Evolutionary conservation across 2,797 vertebrate genomes (phyloP), one percentile per base, ranked within the genome.

Genomic region (Lithobates pipiens): DNA sequence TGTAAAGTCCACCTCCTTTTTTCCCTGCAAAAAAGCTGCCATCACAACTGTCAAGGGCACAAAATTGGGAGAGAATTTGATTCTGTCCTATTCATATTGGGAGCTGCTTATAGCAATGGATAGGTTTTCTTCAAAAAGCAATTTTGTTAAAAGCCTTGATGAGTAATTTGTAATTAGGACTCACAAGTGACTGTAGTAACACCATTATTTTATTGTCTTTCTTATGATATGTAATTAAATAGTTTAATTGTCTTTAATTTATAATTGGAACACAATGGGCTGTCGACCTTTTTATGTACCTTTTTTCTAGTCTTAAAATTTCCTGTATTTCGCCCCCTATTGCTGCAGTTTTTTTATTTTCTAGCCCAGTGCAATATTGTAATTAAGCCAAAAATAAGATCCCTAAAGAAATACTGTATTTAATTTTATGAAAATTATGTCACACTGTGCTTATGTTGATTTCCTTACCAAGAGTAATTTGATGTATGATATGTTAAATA

Each of bases 361-460:
- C 11, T 18, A 3, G 21, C 44, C 78, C 6, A 32, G 78, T 80
- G 68, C 68, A 80, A 80, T 80, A 80, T 71, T 50, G 39, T 32
- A 29, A n/a, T 34, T 32, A 46, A 18, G 10, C 44, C 21, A 46
- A 44, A 67, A 67, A 67, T 65, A n/a, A 23, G 50, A 8, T 61
- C 54, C 54, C 54, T 23, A 9, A 57, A 57, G 50, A 57, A 54
- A 54, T 65, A 32, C 32, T 32, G 32, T 32, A 25, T 25, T 65
- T 67, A 10, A 67, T 67, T 27, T 29, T 67, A 67, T 67, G 27
- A 25, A 67, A 10, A 27, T 67, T 61, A 29, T 2, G 2, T 29
- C 25, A 5, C 10, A 29, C 25, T 67, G n/a, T 67, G 25, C 65
- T 67, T 2, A 67, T 67, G 65, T 67, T 6, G 10, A 10, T 10